These are phyloP conservation scores for Sepiola atlantica DNA, from an alignment of 2,888 invertebrate species.

Conservation along the genomic window DNA sequence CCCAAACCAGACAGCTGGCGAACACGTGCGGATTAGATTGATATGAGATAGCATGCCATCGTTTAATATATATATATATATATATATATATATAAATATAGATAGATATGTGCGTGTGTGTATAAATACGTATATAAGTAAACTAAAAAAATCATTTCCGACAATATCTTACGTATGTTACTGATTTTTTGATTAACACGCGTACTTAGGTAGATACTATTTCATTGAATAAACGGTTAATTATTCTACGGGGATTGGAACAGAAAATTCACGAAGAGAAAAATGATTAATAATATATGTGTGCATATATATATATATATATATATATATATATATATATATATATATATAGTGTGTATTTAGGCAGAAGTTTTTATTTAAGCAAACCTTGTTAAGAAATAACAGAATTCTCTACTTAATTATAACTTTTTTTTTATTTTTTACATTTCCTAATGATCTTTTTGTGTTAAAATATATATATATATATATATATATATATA, in stretches of 20 bases:
- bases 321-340: conserved; percentile 11
- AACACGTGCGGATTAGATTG: background rate
- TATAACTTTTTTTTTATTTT: background rate
- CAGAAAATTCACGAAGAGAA: too few species aligned
- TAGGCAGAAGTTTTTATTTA: too few species aligned
- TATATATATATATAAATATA: conserved; percentile 32
- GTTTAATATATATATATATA: background rate
- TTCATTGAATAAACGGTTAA: too few species aligned
- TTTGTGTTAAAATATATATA: background rate
- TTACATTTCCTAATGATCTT: background rate
- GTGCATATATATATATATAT: background rate
- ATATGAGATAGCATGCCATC: background rate
- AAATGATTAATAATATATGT: background rate
- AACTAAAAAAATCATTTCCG: background rate
- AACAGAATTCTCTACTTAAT: too few species aligned
- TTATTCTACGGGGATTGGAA: too few species aligned
- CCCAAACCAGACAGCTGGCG: background rate
- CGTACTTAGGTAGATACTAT: background rate
- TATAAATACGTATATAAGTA: background rate
- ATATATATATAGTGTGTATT: too few species aligned
- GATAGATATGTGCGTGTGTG: background rate
- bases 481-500: background rate
- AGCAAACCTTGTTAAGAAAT: too few species aligned
- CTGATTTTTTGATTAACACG: background rate
- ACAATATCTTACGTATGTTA: background rate